phyloP scores from a whole-genome alignment of 2,888 invertebrate species.

The Lochmaea crataegi region DNA sequence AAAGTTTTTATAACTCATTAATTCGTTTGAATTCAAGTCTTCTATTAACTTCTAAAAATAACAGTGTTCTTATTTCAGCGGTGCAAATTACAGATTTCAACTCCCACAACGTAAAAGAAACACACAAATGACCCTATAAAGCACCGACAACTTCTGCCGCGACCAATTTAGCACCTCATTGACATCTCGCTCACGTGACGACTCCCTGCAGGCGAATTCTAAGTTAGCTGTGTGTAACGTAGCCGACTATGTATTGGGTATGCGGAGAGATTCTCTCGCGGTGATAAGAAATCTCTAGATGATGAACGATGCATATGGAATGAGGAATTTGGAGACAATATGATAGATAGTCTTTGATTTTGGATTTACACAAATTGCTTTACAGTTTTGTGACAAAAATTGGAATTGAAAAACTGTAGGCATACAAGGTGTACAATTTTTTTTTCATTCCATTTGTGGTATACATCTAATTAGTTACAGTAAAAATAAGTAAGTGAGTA shows the following conservation, averaged over 20 bases:
- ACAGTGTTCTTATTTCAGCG: background rate
- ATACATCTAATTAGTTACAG: too few relatives aligned
- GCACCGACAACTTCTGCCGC: constrained; percentile 12
- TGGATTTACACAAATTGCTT: background rate
- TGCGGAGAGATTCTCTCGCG: background rate
- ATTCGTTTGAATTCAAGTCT: too few relatives aligned
- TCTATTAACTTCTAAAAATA: background rate
- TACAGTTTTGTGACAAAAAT: background rate
- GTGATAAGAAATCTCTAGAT: constrained; percentile 16
- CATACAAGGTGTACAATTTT: background rate
- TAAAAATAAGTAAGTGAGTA: too few relatives aligned
- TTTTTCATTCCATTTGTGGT: background rate
- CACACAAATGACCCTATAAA: constrained; percentile 3
- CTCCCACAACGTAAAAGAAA: background rate
- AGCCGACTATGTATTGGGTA: constrained; percentile 22
- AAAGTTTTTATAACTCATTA: too few relatives aligned
- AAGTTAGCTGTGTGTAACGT: constrained; percentile 38
- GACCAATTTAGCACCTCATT: constrained; percentile 44
- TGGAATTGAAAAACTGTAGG: background rate
- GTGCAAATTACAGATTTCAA: background rate
- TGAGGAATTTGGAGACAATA: constrained; percentile 2
- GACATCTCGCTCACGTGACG: constrained; percentile 47
- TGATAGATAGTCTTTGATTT: background rate
- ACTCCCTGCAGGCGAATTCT: constrained; percentile 36
- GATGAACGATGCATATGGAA: constrained; percentile 10